These are phyloP conservation scores for Pluvianellus socialis DNA, from an alignment of 2,113 vertebrate genomes.

Conservation along the genomic window DNA sequence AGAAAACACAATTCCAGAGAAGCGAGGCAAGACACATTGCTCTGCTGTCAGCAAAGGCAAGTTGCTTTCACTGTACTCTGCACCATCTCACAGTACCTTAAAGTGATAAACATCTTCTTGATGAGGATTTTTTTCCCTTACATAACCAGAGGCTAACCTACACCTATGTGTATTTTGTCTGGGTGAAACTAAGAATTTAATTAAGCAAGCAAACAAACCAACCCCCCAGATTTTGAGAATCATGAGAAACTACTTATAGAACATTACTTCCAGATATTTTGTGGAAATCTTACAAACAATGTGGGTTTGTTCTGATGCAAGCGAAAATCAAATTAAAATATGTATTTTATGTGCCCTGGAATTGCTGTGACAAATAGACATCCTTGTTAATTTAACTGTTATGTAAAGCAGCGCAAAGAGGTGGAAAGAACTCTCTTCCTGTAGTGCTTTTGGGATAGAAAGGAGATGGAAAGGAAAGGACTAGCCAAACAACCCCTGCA, in stretches of 20 bases:
- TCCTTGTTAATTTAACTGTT: background rate
- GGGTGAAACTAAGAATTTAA: background rate
- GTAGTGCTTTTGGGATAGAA: background rate
- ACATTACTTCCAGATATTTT: background rate
- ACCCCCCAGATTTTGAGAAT: background rate
- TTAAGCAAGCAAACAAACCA: background rate
- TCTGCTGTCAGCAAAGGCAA: background rate
- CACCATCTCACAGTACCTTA: background rate
- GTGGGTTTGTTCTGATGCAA: background rate
- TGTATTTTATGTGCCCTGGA: background rate
- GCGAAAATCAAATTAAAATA: background rate
- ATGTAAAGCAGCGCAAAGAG: background rate
- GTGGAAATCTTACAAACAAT: background rate
- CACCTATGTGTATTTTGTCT: background rate
- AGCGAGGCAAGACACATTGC: background rate
- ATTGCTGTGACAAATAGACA: background rate
- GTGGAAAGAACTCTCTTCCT: background rate
- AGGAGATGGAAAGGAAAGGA: background rate
- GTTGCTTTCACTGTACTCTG: background rate
- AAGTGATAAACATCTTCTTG: background rate
- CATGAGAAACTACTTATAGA: background rate
- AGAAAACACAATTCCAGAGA: background rate
- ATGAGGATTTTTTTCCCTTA: background rate
- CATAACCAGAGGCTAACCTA: background rate
- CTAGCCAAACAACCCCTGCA: background rate